Conservation (phyloP, 2,888 invertebrate genomes). For the Melieria picta region DNA sequence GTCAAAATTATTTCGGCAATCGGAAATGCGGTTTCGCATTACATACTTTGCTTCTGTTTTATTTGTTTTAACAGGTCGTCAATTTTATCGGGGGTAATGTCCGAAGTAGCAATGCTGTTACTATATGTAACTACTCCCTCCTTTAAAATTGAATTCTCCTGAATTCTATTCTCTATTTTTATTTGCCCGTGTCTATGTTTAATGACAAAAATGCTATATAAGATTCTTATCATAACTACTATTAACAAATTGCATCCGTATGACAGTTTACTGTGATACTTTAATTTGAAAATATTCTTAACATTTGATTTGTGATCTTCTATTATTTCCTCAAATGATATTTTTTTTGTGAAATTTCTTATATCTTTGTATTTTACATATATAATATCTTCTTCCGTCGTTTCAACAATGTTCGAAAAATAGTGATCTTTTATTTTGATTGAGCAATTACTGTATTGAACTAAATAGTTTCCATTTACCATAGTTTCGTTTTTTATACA, state of each 20-base stretch:
- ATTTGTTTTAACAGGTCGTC: too few species aligned
- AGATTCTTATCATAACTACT: not conserved
- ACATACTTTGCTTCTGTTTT: not conserved
- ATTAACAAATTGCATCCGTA: not conserved
- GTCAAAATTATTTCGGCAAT: too few species aligned
- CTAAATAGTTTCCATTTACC: conserved; percentile 13
- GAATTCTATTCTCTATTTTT: conserved; percentile 2
- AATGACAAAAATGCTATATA: not conserved
- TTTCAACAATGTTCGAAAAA: conserved; percentile 20
- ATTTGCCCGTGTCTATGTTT: not conserved
- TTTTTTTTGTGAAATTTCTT: not conserved
- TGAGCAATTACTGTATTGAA: conserved; percentile 23
- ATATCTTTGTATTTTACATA: conserved; percentile 7
- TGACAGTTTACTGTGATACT: not conserved
- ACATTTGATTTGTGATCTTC: not conserved
- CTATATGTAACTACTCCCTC: too few species aligned
- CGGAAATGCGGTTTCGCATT: not conserved
- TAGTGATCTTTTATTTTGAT: conserved; percentile 25
- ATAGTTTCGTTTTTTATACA: not conserved
- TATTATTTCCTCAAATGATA: not conserved
- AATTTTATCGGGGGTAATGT: too few species aligned
- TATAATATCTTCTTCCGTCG: conserved; percentile 3
- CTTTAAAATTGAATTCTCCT: not conserved
- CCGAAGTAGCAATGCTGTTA: too few species aligned
- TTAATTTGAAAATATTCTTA: not conserved